These are phyloP conservation scores for Microcebus lehilahytsara DNA, from an alignment of 2,113 vertebrate genomes.

Conservation along the genomic window DNA sequence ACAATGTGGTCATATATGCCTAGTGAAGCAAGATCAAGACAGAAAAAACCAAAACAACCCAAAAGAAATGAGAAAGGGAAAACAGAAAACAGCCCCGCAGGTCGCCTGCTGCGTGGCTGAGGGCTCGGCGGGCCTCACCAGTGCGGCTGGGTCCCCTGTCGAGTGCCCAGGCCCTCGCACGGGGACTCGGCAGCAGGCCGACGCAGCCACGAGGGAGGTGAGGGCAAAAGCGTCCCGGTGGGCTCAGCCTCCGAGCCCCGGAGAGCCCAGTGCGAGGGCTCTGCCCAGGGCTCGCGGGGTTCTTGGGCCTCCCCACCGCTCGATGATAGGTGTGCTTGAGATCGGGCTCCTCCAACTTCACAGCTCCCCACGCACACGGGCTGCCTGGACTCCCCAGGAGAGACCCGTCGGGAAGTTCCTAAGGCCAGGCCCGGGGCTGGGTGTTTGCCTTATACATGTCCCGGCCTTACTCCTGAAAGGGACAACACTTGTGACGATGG, in stretches of 20 bases:
- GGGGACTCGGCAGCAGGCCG: no score
- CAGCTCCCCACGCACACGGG: background rate
- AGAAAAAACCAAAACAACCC: background rate
- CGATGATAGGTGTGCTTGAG: background rate
- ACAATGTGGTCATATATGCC: background rate
- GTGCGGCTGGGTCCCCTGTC: no score
- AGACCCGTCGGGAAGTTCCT: background rate
- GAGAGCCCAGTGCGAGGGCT: background rate
- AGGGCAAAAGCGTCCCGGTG: background rate
- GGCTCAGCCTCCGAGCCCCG: rapidly evolving
- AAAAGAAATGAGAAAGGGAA: background rate
- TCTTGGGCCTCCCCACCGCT: background rate
- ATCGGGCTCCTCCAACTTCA: background rate
- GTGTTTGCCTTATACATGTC: background rate
- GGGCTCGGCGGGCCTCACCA: background rate
- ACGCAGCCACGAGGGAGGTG: background rate
- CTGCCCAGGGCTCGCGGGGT: background rate
- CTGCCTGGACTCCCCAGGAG: background rate
- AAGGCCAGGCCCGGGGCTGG: background rate
- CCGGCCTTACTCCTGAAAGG: background rate
- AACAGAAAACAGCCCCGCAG: background rate
- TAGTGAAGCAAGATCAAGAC: slow-evolving; percentile 16
- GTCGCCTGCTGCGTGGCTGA: background rate
- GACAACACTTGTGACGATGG: background rate
- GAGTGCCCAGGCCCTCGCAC: no score